phyloP scores from a whole-genome alignment of 2,797 vertebrate species.

The Myripristis murdjan region DNA sequence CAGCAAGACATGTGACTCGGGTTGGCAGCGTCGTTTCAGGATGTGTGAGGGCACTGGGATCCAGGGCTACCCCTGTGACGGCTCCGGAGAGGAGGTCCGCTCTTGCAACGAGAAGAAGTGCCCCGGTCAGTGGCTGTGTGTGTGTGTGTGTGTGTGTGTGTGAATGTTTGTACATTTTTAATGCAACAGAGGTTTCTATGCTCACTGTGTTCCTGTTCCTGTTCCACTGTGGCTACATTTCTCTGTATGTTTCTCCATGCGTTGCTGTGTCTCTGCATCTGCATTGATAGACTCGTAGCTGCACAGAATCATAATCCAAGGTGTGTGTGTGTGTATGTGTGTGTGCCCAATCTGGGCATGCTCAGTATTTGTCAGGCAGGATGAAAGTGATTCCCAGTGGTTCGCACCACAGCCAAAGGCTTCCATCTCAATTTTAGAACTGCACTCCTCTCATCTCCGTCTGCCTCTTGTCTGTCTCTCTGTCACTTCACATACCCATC shows the following conservation, averaged over 20 bases:
- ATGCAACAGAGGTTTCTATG: constrained; percentile 19
- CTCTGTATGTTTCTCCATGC: constrained; percentile 15
- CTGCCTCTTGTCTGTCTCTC: constrained; percentile 32
- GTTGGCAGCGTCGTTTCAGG: constrained; percentile 96
- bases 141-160: constrained; percentile 11
- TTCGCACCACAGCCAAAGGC: constrained; percentile 40
- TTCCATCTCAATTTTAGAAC: constrained; percentile 36
- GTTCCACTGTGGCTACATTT: too few species aligned
- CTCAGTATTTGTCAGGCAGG: constrained; percentile 42
- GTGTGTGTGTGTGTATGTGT: constrained; percentile 8
- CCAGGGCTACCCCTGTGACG: constrained; percentile 94
- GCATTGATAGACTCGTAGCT: too few species aligned
- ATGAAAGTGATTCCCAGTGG: constrained; percentile 39
- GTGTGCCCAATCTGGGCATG: constrained; percentile 25
- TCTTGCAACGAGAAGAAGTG: constrained; percentile 98
- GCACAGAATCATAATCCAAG: too few species aligned
- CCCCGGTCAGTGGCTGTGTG: constrained; percentile 88
- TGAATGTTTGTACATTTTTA: constrained; percentile 1
- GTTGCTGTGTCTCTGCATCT: background rate
- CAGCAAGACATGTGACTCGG: constrained; percentile 97
- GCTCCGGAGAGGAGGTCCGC: constrained; percentile 95
- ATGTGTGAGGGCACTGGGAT: constrained; percentile 93
- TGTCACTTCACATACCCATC: constrained; percentile 39
- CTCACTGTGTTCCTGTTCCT: too few species aligned
- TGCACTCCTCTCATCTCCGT: constrained; percentile 40